Conservation (phyloP, 2,888 invertebrate species). For the Hydrotaea diabolus region DNA sequence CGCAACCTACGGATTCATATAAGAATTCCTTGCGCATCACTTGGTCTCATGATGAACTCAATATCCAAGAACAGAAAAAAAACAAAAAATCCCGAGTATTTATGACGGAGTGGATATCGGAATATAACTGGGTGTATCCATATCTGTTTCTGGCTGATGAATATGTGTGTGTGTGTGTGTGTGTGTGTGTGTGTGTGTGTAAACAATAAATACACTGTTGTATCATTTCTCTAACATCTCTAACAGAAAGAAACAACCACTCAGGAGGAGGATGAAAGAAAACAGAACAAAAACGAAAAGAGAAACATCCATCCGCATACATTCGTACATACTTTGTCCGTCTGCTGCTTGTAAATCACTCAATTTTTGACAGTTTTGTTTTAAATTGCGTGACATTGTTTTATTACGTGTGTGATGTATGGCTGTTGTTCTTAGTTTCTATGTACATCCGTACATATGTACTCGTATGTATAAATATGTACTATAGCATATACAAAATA, state of each 20-base stretch:
- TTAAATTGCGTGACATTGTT: conserved; percentile 81
- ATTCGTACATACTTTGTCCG: conserved; percentile 63
- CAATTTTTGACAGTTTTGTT: conserved; percentile 80
- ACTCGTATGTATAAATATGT: background rate
- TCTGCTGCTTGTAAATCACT: conserved; percentile 79
- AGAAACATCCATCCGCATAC: conserved; percentile 19
- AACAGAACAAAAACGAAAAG: background rate
- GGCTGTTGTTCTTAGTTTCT: conserved; percentile 35
- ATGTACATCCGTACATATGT: background rate
- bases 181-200: conserved; percentile 24
- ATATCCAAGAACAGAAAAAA: background rate
- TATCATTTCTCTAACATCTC: conserved; percentile 33
- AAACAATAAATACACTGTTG: background rate
- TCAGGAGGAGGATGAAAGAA: background rate
- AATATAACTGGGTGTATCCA: conserved; percentile 4
- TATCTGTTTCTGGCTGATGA: too few species aligned
- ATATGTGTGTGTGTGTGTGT: background rate
- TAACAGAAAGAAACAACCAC: background rate
- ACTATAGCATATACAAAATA: conserved; percentile 18
- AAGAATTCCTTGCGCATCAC: conserved; percentile 35
- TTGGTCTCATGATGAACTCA: conserved; percentile 34
- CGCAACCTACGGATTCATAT: conserved; percentile 31
- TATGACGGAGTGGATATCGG: conserved; percentile 13
- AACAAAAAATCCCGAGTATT: conserved; percentile 4
- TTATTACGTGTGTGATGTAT: conserved; percentile 75